Evolutionary conservation across 2,888 invertebrate species (phyloP).

Genomic region (Dione vanillae): DNA sequence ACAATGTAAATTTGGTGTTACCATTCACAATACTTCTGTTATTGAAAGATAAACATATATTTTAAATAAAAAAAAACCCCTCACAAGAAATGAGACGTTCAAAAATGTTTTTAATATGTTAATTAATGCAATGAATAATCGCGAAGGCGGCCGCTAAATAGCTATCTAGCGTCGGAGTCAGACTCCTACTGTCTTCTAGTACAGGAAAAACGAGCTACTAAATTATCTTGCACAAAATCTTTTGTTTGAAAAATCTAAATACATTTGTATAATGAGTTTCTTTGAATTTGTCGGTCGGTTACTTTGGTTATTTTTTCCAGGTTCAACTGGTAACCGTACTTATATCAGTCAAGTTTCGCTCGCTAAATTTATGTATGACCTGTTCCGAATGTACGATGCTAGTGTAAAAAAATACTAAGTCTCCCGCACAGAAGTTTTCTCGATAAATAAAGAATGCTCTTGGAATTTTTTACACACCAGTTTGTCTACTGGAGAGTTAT

Average conservation of each 20-base stretch:
- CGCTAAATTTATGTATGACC: conserved; percentile 50
- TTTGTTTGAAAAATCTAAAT: conserved; percentile 20
- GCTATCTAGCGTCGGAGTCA: conserved; percentile 5
- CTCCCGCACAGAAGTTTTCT: conserved; percentile 36
- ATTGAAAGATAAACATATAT: not conserved
- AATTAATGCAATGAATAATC: conserved; percentile 5
- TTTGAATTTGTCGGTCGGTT: conserved; percentile 5
- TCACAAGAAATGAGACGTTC: not conserved
- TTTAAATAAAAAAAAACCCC: not conserved
- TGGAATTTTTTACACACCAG: conserved; percentile 35
- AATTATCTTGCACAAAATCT: conserved; percentile 7
- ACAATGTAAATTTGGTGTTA: not conserved
- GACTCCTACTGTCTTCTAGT: not conserved
- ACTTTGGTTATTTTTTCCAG: conserved; percentile 19
- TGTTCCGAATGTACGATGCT: conserved; percentile 43
- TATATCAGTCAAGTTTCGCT: conserved; percentile 47
- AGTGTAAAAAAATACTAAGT: conserved; percentile 42
- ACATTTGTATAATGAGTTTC: conserved; percentile 21
- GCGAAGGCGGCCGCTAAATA: conserved; percentile 15
- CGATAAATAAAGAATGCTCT: conserved; percentile 41
- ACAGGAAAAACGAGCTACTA: conserved; percentile 10
- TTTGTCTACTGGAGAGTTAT: conserved; percentile 26
- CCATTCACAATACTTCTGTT: not conserved
- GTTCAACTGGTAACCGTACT: conserved; percentile 38
- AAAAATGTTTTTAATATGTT: not conserved